These are phyloP conservation scores for Ceriagrion tenellum DNA, from an alignment of 2,888 invertebrate species.

Conservation along the genomic window DNA sequence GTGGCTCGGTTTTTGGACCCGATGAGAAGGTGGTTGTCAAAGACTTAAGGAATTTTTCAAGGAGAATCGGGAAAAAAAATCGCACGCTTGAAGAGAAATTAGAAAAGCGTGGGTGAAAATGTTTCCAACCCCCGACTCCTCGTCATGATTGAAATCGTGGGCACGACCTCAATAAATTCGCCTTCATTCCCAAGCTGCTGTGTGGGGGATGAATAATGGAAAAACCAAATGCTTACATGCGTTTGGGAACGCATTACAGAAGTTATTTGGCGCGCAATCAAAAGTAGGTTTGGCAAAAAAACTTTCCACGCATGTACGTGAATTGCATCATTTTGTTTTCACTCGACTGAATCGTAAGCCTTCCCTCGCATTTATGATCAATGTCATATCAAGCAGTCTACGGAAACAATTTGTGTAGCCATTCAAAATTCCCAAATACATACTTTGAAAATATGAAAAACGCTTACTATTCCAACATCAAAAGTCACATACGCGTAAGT, in stretches of 20 bases:
- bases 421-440: no score
- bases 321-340: not conserved
- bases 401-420: no score
- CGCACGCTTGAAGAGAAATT: not conserved
- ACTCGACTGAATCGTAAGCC: not conserved
- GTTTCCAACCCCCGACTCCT: not conserved
- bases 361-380: not conserved
- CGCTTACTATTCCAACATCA: no score
- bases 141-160: not conserved
- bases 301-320: not conserved
- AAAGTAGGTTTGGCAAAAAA: not conserved
- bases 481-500: no score
- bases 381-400: no score
- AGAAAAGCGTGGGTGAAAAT: conserved; percentile 22
- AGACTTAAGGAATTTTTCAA: not conserved
- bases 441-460: no score
- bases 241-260: not conserved
- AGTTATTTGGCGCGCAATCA: not conserved
- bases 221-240: not conserved
- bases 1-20: not conserved
- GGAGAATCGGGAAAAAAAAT: not conserved
- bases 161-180: not conserved
- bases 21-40: not conserved
- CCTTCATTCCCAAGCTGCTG: not conserved
- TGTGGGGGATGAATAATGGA: not conserved